Conservation (phyloP, 1,140 invertebrate genomes). For the Drosophila pseudoananassae region DNA sequence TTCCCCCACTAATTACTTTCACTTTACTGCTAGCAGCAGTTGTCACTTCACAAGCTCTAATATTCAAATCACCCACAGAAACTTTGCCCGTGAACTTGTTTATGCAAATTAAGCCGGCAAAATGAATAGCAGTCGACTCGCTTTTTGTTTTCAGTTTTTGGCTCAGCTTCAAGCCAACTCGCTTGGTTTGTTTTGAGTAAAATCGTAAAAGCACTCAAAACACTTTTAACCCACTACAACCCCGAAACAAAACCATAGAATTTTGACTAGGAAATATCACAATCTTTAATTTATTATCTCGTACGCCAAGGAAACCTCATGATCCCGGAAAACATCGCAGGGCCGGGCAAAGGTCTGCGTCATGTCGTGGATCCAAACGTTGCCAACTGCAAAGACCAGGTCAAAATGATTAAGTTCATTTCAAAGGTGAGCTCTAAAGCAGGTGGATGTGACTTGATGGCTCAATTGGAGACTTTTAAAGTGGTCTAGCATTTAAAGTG, state of each 20-base stretch:
- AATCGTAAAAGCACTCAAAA: conserved; percentile 24
- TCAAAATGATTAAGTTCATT: conserved; percentile 23
- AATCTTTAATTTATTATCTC: conserved; percentile 70
- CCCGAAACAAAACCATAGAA: background rate
- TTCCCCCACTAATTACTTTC: conserved; percentile 50
- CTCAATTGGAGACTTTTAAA: background rate
- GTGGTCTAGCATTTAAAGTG: background rate
- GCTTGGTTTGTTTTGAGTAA: conserved; percentile 19
- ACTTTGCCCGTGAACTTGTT: conserved; percentile 79
- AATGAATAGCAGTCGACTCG: conserved; percentile 33
- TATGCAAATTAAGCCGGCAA: conserved; percentile 72
- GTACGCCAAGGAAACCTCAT: conserved; percentile 67
- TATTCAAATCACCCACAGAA: conserved; percentile 67
- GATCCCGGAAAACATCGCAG: conserved; percentile 86
- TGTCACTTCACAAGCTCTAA: conserved; percentile 45
- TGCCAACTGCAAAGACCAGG: conserved; percentile 88
- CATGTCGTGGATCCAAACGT: conserved; percentile 97
- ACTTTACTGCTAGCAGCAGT: conserved; percentile 41
- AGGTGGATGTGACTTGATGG: background rate
- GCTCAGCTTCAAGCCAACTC: conserved; percentile 9
- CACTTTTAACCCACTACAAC: conserved; percentile 29
- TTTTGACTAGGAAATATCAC: conserved; percentile 18
- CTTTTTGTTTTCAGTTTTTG: conserved; percentile 7
- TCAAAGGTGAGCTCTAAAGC: conserved; percentile 88
- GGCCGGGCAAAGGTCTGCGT: conserved; percentile 94